These are phyloP conservation scores for Drosophila formosana DNA, from an alignment of 2,888 invertebrate species.

Conservation along the genomic window DNA sequence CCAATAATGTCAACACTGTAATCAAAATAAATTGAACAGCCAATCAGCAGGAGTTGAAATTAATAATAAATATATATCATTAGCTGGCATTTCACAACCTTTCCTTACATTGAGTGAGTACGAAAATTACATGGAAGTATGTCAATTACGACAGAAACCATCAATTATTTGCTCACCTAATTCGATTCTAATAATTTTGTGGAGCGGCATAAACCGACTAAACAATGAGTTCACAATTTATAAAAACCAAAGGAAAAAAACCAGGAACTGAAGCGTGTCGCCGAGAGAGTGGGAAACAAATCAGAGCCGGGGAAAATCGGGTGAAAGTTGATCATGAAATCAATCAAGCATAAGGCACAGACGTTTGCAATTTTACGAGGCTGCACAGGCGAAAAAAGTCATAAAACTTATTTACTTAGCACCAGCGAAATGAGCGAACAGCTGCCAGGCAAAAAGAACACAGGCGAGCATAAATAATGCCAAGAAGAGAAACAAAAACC, in stretches of 20 bases:
- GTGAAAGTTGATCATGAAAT: conserved; percentile 56
- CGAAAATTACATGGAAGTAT: conserved; percentile 1
- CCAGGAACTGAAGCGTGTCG: neutral
- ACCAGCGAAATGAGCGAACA: conserved; percentile 46
- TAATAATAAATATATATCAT: neutral
- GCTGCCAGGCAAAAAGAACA: conserved; percentile 18
- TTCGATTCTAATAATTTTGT: conserved; percentile 2
- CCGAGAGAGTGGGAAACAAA: conserved; percentile 2
- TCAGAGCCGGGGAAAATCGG: conserved; percentile 17
- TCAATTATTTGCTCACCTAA: neutral
- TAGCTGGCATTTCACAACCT: neutral
- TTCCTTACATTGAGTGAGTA: neutral
- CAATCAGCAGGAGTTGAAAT: neutral
- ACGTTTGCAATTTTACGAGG: conserved; percentile 67
- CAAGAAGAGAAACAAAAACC: conserved; percentile 29
- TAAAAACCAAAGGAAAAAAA: neutral
- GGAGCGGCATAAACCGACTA: neutral
- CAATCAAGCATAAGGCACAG: conserved; percentile 73
- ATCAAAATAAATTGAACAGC: neutral
- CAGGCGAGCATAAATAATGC: conserved; percentile 61
- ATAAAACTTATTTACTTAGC: conserved; percentile 80
- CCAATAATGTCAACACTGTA: too few relatives aligned
- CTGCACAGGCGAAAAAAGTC: conserved; percentile 56
- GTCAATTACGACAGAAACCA: neutral
- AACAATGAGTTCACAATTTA: neutral